A percentile compares a stretch with the other conserved stretches of the same genome.
phyloP scores from a whole-genome alignment of 2,888 invertebrate species.

The Clepsis dumicolana region DNA sequence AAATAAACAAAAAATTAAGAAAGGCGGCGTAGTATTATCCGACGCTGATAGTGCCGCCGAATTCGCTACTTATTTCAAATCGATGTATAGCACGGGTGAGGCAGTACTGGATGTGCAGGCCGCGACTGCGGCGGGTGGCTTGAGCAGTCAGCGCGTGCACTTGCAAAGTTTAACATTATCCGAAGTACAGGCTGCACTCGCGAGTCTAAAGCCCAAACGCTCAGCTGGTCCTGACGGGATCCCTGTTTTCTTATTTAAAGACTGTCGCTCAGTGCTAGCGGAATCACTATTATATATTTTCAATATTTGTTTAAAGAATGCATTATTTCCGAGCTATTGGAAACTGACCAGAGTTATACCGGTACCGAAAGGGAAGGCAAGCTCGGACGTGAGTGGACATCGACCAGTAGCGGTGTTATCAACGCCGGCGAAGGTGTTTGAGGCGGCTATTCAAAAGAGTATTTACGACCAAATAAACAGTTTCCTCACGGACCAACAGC shows the following conservation, averaged over 20 bases:
- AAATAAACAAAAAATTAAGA: constrained; percentile 17
- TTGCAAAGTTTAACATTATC: constrained; percentile 1
- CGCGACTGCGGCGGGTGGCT: constrained; percentile 2
- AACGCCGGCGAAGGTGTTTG: too few species aligned
- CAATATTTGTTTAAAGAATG: too few species aligned
- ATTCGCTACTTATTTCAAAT: constrained; percentile 16
- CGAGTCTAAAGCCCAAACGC: constrained; percentile 30
- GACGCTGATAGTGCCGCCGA: constrained; percentile 26
- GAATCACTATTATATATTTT: constrained; percentile 36
- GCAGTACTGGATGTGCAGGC: not conserved
- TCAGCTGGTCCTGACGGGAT: constrained; percentile 43
- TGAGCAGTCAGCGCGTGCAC: constrained; percentile 36
- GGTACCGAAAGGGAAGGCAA: too few species aligned
- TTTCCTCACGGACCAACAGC: too few species aligned
- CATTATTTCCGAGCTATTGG: too few species aligned
- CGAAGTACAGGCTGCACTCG: constrained; percentile 19
- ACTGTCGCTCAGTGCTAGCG: constrained; percentile 36
- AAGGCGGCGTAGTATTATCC: constrained; percentile 20
- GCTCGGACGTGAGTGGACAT: too few species aligned
- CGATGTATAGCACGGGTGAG: not conserved
- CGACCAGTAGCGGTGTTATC: too few species aligned
- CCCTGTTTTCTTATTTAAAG: constrained; percentile 39
- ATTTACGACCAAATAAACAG: too few species aligned
- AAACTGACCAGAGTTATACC: too few species aligned
- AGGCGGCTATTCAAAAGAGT: too few species aligned